Conservation (phyloP, 2,888 invertebrate genomes). For the Trisateles emortualis region DNA sequence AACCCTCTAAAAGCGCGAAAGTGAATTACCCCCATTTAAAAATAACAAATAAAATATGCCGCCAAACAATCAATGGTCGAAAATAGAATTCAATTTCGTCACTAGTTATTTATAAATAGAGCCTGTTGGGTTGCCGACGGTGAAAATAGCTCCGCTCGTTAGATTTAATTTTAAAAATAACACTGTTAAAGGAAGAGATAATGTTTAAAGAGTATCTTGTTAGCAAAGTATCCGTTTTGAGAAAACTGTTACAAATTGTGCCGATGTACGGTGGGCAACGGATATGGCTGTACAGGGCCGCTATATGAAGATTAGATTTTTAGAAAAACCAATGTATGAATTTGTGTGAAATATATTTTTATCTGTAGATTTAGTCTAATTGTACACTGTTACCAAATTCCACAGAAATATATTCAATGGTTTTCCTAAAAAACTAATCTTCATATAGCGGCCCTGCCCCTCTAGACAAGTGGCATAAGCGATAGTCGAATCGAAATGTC, state of each 20-base stretch:
- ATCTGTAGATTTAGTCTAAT: no score
- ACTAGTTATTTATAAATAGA: slow-evolving; percentile 56
- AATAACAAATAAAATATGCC: slow-evolving; percentile 55
- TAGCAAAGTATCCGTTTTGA: slow-evolving; percentile 27
- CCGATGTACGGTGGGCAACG: no score
- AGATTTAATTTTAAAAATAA: slow-evolving; percentile 42
- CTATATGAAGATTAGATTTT: no score
- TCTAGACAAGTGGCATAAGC: no score
- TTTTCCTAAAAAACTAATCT: no score
- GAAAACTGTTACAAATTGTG: slow-evolving; percentile 10
- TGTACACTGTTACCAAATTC: no score
- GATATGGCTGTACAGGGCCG: no score
- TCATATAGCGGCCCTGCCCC: no score
- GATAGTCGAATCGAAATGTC: no score
- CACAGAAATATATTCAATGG: no score
- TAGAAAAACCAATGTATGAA: no score
- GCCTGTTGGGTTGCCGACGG: slow-evolving; percentile 40
- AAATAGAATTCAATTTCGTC: slow-evolving; percentile 62
- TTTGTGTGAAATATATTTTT: no score
- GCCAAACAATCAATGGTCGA: slow-evolving; percentile 56
- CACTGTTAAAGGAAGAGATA: slow-evolving; percentile 27
- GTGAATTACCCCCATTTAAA: slow-evolving; percentile 46
- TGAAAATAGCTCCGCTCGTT: slow-evolving; percentile 53
- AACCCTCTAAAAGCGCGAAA: slow-evolving; percentile 30
- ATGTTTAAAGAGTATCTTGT: slow-evolving; percentile 27